Base-by-base conservation (phyloP, 2,797 vertebrate species). In the Varecia variegata region DNA sequence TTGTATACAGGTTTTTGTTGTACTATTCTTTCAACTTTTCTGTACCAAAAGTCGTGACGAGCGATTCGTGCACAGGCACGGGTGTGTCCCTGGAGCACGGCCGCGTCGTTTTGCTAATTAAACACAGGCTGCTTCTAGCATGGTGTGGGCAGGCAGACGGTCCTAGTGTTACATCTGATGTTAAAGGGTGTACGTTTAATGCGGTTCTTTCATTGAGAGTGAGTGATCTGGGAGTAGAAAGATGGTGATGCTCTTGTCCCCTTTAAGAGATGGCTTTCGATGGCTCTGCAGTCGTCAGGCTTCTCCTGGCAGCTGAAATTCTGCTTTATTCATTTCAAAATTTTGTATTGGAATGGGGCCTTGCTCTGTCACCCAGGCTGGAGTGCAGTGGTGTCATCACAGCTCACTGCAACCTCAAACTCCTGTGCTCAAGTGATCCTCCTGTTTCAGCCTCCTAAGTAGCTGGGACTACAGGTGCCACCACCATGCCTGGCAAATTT, bases 31-130 rank as follows among this genome's bases (percentile, higher is more conserved):
- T 92, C 43, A 71, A 32, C 12, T 45, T 67, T 10, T 80, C 30
- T 54, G 1, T 70, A 18, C 3, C 14, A 5, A 60, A 30, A 60
- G 27, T 58, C 10, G 4, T 30, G 25, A 27, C 27, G 12, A 25
- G 32, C 1, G 0, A 7, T 25, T 10, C 1, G 23, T 30, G n/a
- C 50, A 47, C 47, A 47, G 17, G 50, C 45, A 23, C 45, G 1
- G 21, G 30, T 4, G 14, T 7, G 13, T 3, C 10, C 4, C 2
- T 12, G 1, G 21, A 27, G 71, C 43, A 2, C 23, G 0, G 17
- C 25, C 58, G 21, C 2, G 7, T 30, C 54, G 2, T 8, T 25
- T 9, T 9, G 77, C 62, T 80, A 1, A 68, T 27, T 45, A 14
- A 11, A 21, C 4, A 35, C 45, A 18, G 60, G 35, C 32, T 2